A percentile compares a stretch with the other conserved stretches of the same genome.
phyloP scores from a whole-genome alignment of 2,797 vertebrate species.

The Phrynocephalus forsythii region DNA sequence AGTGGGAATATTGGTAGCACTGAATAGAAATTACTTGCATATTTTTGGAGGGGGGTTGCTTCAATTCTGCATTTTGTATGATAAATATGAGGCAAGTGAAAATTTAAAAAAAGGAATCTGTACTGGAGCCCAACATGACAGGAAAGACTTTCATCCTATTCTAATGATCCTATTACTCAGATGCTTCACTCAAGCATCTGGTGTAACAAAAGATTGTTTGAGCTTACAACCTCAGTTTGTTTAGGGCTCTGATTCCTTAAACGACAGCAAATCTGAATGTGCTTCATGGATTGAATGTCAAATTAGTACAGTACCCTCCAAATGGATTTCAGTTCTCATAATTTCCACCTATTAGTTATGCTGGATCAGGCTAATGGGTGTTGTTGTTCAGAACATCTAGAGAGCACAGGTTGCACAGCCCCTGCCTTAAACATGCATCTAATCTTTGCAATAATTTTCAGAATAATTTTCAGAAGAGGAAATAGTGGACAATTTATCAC shows the following conservation, averaged over 20 bases:
- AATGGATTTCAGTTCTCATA: background rate
- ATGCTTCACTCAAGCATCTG: background rate
- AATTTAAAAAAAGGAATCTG: background rate
- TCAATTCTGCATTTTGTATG: constrained; percentile 10
- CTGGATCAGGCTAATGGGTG: background rate
- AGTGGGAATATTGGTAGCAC: constrained; percentile 18
- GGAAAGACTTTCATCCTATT: background rate
- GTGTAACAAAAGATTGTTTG: background rate
- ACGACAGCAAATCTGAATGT: constrained; percentile 31
- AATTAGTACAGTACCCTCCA: background rate
- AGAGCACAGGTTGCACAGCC: background rate
- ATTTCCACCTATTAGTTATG: background rate
- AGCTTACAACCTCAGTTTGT: background rate
- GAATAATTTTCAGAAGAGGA: background rate
- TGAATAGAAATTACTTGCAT: constrained; percentile 32
- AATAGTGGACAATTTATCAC: constrained; percentile 27
- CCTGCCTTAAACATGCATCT: background rate
- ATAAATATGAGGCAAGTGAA: background rate
- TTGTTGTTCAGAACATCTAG: constrained; percentile 18
- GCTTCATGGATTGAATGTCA: constrained; percentile 18
- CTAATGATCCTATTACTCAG: background rate
- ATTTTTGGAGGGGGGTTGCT: constrained; percentile 14
- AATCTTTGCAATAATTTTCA: constrained; percentile 27
- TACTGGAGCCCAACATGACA: background rate
- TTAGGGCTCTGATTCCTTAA: constrained; percentile 38